Evolutionary conservation across 1,140 invertebrate species (phyloP).

Genomic region (Drosophila pandora): DNA sequence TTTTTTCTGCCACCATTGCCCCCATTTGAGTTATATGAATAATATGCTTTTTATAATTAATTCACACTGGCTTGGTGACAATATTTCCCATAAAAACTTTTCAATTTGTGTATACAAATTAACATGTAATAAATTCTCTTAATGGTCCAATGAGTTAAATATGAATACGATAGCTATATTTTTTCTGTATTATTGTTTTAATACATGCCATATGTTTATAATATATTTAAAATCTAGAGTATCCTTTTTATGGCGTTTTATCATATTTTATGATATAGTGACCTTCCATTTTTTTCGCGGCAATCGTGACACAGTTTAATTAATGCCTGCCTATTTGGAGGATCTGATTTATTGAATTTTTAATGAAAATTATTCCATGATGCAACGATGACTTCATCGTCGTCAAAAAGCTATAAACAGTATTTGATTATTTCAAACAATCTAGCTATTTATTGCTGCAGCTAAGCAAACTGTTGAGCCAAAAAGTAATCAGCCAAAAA

Average conservation of each 20-base stretch:
- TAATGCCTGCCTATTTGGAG: slow-evolving; percentile 17
- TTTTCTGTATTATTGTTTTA: slow-evolving; percentile 1
- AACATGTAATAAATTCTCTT: slow-evolving; percentile 42
- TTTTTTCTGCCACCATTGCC: neutral
- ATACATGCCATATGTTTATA: slow-evolving; percentile 32
- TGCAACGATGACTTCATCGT: slow-evolving; percentile 38
- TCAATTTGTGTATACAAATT: slow-evolving; percentile 39
- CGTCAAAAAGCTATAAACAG: neutral
- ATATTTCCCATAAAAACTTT: slow-evolving; percentile 30
- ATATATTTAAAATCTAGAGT: slow-evolving; percentile 13
- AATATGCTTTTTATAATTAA: slow-evolving; percentile 14
- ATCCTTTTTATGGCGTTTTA: slow-evolving; percentile 8
- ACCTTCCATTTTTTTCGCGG: slow-evolving; percentile 7
- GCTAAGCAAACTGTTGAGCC: slow-evolving; percentile 35
- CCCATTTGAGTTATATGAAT: neutral
- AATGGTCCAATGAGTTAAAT: slow-evolving; percentile 24
- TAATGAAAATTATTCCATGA: slow-evolving; percentile 26
- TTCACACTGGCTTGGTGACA: slow-evolving; percentile 26
- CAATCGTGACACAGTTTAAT: slow-evolving; percentile 40
- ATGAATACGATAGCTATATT: slow-evolving; percentile 1
- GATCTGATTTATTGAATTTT: slow-evolving; percentile 32
- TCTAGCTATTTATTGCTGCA: slow-evolving; percentile 26
- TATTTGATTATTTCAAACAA: slow-evolving; percentile 21
- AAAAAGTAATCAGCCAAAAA: slow-evolving; percentile 39
- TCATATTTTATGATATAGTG: slow-evolving; percentile 1